Conservation (phyloP, 2,888 invertebrate genomes). For the Ophioninae sp. region DNA sequence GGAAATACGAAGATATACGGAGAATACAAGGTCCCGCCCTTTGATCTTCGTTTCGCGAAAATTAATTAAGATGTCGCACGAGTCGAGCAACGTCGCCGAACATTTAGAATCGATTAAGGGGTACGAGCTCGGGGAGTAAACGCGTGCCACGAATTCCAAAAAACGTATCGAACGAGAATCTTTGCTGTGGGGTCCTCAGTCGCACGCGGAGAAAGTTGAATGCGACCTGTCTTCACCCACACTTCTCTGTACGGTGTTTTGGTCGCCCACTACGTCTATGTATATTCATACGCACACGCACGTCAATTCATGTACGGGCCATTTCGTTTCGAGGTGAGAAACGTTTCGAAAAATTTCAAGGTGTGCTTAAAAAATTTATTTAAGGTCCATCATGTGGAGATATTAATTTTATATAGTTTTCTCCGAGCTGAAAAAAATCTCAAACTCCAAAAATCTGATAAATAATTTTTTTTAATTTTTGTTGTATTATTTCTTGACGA, state of each 20-base stretch:
- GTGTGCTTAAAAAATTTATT: neutral
- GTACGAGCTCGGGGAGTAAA: conserved; percentile 16
- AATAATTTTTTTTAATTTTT: no score
- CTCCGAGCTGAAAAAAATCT: neutral
- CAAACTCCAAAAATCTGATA: neutral
- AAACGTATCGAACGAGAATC: conserved; percentile 41
- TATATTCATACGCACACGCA: conserved; percentile 16
- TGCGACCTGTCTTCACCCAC: conserved; percentile 63
- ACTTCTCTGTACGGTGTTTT: conserved; percentile 39
- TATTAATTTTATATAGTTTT: neutral
- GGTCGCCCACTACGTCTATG: conserved; percentile 24
- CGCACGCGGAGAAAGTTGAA: conserved; percentile 58
- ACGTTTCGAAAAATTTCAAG: neutral
- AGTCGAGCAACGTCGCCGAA: conserved; percentile 18
- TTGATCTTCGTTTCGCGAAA: conserved; percentile 19
- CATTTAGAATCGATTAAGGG: conserved; percentile 44
- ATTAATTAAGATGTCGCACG: conserved; percentile 47
- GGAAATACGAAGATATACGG: neutral
- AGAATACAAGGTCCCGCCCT: neutral
- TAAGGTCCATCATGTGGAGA: neutral
- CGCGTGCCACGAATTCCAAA: conserved; percentile 58
- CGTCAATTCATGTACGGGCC: conserved; percentile 4
- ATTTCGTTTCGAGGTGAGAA: neutral
- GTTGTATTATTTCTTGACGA: no score
- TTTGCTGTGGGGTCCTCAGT: conserved; percentile 32